A percentile compares a stretch with the other conserved stretches of the same genome.
phyloP scores from a whole-genome alignment of 2,113 vertebrate species.

The Ailurus styani region DNA sequence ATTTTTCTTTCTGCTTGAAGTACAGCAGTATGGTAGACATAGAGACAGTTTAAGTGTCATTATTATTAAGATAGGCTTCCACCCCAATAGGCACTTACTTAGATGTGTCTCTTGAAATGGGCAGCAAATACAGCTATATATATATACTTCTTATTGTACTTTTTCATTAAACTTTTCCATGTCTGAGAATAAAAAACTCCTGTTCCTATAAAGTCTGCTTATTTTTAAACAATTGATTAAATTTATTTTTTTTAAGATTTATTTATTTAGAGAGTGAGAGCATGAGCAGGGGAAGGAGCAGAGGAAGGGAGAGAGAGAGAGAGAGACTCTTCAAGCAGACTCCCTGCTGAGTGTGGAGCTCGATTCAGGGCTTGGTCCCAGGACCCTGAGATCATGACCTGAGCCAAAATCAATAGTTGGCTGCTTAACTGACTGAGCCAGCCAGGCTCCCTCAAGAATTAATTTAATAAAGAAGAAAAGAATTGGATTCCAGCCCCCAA shows the following conservation, averaged over 20 bases:
- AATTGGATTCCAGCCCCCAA: not conserved
- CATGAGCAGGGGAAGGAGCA: not conserved
- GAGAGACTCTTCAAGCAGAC: not conserved
- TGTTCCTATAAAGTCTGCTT: not conserved
- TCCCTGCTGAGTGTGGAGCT: not conserved
- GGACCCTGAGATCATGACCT: not conserved
- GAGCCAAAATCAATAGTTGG: not conserved
- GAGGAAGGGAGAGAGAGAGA: not conserved
- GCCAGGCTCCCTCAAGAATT: not conserved
- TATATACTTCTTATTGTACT: not conserved
- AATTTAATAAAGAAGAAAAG: not conserved
- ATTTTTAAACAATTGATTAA: not conserved
- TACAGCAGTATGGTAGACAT: not conserved
- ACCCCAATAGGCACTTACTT: not conserved
- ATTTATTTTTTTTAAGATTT: not conserved
- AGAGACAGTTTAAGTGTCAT: not conserved
- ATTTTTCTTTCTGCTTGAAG: conserved; percentile 14
- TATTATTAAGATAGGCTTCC: not conserved
- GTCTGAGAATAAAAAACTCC: not conserved
- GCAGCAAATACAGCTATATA: not conserved
- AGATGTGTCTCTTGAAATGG: not conserved
- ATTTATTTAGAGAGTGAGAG: not conserved
- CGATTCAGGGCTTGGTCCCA: not conserved
- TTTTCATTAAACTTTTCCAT: not conserved
- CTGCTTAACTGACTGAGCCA: not conserved